Evolutionary conservation across 2,113 vertebrate genomes (phyloP), one percentile per base, ranked within the genome.

Genomic region (Vulpes ferrilata): DNA sequence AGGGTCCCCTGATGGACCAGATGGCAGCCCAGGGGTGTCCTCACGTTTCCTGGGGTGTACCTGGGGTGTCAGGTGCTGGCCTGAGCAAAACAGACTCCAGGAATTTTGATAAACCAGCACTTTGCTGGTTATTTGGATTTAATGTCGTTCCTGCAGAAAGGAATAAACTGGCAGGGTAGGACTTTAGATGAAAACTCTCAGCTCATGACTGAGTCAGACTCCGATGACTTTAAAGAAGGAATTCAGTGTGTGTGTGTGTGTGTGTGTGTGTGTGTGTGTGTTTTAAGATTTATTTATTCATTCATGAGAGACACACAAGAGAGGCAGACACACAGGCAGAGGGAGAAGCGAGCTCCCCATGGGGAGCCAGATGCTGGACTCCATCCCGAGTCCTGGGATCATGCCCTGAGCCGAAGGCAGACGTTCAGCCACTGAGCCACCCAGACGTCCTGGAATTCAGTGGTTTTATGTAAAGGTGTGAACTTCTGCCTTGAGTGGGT

Each of bases 21-120:
- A 3, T 13, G 65, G 30, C 19, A 23, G 15, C 57, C 65, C 73
- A 4, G 35, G 27, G 11, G n/a, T 48, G n/a, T 43, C 48, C 9
- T 4, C 57, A 0, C 0, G 1, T 16, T 30, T 22, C 73, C 80
- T 1, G 15, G n/a, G 80, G 69, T 0, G 0, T 43, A 30, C 27
- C 62, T 69, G 8, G 22, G 1, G 7, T 51, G 78, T 20, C 1
- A 20, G 43, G 59, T 23, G 12, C 53, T 11, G 35, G 35, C 22
- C 65, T 16, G 32, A 27, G 23, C 57, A 11, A 10, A 48, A 23
- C 71, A 23, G 6, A 32, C 8, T n/a, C 27, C 6, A 48, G 30
- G 5, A 5, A 35, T 59, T 57, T 27, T 23, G 19, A 11, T 2
- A 3, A 23, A 8, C 17, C 1, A 16, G 20, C 4, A 1, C 25